Conservation (phyloP, 1,140 invertebrate species). For the Cylas formicarius region DNA sequence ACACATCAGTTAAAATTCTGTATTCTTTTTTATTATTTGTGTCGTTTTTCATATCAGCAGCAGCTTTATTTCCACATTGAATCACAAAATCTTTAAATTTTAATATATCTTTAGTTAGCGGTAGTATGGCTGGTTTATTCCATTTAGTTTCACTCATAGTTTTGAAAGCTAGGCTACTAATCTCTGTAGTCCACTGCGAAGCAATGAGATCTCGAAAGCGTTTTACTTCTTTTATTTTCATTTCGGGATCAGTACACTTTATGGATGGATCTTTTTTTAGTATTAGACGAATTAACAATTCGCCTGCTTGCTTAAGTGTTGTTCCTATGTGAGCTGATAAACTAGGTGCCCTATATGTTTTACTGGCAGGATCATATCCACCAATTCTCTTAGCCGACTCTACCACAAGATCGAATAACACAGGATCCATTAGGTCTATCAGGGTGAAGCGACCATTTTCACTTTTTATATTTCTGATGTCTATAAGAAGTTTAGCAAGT, state of each 20-base stretch:
- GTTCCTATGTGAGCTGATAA: slow-evolving; percentile 21
- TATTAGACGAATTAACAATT: slow-evolving; percentile 15
- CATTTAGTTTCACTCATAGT: slow-evolving; percentile 21
- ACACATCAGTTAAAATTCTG: slow-evolving; percentile 18
- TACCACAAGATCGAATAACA: slow-evolving; percentile 9
- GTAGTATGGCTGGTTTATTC: slow-evolving; percentile 22
- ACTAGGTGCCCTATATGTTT: slow-evolving; percentile 15
- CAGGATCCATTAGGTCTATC: slow-evolving; percentile 13
- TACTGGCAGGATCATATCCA: slow-evolving; percentile 16
- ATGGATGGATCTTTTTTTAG: slow-evolving; percentile 14
- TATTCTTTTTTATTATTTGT: slow-evolving; percentile 15
- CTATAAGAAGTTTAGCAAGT: slow-evolving; percentile 18
- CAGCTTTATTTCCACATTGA: slow-evolving; percentile 12
- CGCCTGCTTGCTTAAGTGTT: slow-evolving; percentile 21
- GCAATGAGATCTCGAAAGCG: slow-evolving; percentile 14
- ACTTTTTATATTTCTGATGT: slow-evolving; percentile 11
- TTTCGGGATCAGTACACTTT: slow-evolving; percentile 14
- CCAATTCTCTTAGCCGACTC: slow-evolving; percentile 10
- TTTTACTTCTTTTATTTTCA: slow-evolving; percentile 16
- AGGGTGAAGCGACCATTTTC: slow-evolving; percentile 6
- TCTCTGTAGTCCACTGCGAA: slow-evolving; percentile 21
- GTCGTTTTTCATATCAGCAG: slow-evolving; percentile 5
- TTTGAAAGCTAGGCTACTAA: slow-evolving; percentile 23
- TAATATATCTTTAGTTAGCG: slow-evolving; percentile 22
- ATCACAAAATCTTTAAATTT: slow-evolving; percentile 21